Conservation (phyloP, 2,113 vertebrate species). For the Aegithalos caudatus region DNA sequence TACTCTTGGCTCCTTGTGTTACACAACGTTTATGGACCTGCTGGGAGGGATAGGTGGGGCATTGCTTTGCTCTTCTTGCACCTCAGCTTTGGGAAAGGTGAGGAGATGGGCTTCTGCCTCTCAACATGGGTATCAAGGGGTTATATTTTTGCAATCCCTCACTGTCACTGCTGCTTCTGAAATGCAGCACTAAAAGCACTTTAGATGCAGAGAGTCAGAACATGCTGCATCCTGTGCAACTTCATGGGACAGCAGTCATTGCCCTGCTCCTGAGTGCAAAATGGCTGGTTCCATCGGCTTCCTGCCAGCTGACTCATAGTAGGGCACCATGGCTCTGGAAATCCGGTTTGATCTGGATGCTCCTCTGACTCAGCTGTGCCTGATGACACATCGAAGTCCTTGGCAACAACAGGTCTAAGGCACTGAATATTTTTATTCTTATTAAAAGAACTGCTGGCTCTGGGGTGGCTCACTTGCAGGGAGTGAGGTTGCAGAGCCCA, state of each 20-base stretch:
- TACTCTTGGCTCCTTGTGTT: not conserved
- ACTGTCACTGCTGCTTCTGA: not conserved
- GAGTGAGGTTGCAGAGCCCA: not conserved
- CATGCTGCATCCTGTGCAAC: not conserved
- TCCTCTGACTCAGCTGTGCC: not conserved
- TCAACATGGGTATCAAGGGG: not conserved
- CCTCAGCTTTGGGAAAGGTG: not conserved
- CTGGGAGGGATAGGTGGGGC: not conserved
- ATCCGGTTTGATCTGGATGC: constrained; percentile 20
- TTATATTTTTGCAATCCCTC: not conserved
- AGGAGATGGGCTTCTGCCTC: not conserved
- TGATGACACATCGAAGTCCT: not conserved
- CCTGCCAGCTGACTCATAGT: constrained; percentile 46
- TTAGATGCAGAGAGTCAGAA: not conserved
- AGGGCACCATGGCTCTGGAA: constrained; percentile 1
- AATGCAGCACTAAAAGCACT: not conserved
- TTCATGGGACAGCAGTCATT: not conserved
- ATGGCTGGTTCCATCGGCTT: not conserved
- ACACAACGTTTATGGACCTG: not conserved
- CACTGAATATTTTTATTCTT: not conserved
- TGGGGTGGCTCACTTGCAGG: not conserved
- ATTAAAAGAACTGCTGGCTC: not conserved
- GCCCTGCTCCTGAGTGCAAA: not conserved
- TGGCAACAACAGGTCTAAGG: constrained; percentile 3
- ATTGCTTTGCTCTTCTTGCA: not conserved